phyloP scores from a whole-genome alignment of 2,888 invertebrate species.

The Amiota communis region DNA sequence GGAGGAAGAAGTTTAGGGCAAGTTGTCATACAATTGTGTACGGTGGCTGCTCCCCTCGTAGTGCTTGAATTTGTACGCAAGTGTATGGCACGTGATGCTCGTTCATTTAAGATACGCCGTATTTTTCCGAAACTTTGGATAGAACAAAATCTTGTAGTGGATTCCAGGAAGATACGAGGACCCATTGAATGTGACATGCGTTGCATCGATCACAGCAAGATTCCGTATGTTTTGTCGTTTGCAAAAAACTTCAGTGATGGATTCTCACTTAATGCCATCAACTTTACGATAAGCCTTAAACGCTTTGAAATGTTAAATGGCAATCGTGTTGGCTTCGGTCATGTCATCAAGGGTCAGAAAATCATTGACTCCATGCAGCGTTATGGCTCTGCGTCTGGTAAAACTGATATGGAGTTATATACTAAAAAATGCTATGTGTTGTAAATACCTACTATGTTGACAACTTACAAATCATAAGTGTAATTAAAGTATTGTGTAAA shows the following conservation, averaged over 20 bases:
- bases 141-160: conserved; percentile 49
- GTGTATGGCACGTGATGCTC: conserved; percentile 40
- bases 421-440: too few relatives aligned
- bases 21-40: conserved; percentile 56
- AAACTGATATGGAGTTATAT: conserved; percentile 24
- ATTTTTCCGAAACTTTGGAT: conserved; percentile 59
- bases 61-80: conserved; percentile 56
- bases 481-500: too few relatives aligned
- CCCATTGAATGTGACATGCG: conserved; percentile 53
- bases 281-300: conserved; percentile 62
- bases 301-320: conserved; percentile 58
- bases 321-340: conserved; percentile 62
- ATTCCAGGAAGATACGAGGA: not conserved
- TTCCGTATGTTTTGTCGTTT: conserved; percentile 48
- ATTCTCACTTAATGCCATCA: conserved; percentile 41
- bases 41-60: conserved; percentile 61
- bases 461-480: too few relatives aligned
- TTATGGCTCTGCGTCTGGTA: conserved; percentile 63
- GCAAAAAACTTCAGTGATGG: conserved; percentile 38
- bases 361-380: conserved; percentile 53
- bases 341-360: conserved; percentile 55
- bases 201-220: conserved; percentile 44
- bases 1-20: conserved; percentile 52
- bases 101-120: conserved; percentile 47
- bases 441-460: too few relatives aligned